Percentiles rank a stretch among this genome's conserved stretches.
These are phyloP conservation scores for Drosophila lowei DNA, from an alignment of 1,140 invertebrate species.

Conservation along the genomic window DNA sequence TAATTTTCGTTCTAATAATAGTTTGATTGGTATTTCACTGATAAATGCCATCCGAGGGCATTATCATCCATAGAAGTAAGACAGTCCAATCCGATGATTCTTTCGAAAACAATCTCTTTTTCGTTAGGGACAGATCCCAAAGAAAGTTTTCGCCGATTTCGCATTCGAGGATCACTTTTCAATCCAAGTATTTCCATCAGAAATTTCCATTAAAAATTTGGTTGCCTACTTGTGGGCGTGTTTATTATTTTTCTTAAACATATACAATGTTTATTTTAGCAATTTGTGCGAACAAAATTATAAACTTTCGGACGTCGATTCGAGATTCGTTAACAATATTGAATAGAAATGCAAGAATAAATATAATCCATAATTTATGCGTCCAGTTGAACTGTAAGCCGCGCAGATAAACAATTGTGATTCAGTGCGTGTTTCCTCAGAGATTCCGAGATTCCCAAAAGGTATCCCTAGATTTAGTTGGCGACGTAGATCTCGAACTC, in stretches of 20 bases:
- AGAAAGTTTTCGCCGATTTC: too few relatives aligned
- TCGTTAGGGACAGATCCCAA: too few relatives aligned
- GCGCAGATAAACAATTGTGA: constrained; percentile 43
- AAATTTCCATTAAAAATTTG: too few relatives aligned
- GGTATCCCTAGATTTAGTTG: constrained; percentile 42
- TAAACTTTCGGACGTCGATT: constrained; percentile 26
- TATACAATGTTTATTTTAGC: constrained; percentile 34
- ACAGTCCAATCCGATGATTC: too few relatives aligned
- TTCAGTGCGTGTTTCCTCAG: constrained; percentile 35
- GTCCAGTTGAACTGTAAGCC: constrained; percentile 52
- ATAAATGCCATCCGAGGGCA: too few relatives aligned
- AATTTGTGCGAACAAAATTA: constrained; percentile 44
- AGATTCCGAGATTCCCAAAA: neutral
- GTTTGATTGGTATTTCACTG: too few relatives aligned
- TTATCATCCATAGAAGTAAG: too few relatives aligned
- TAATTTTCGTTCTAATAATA: too few relatives aligned
- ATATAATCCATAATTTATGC: constrained; percentile 42
- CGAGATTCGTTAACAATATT: constrained; percentile 44
- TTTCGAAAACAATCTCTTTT: too few relatives aligned
- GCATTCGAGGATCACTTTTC: too few relatives aligned
- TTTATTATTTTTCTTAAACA: constrained; percentile 26
- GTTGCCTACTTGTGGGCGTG: too few relatives aligned
- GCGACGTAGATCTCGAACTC: constrained; percentile 90
- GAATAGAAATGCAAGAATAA: constrained; percentile 51
- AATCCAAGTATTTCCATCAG: too few relatives aligned